These are phyloP conservation scores for Vulpes vulpes DNA, from an alignment of 2,113 vertebrate genomes.

Conservation along the genomic window DNA sequence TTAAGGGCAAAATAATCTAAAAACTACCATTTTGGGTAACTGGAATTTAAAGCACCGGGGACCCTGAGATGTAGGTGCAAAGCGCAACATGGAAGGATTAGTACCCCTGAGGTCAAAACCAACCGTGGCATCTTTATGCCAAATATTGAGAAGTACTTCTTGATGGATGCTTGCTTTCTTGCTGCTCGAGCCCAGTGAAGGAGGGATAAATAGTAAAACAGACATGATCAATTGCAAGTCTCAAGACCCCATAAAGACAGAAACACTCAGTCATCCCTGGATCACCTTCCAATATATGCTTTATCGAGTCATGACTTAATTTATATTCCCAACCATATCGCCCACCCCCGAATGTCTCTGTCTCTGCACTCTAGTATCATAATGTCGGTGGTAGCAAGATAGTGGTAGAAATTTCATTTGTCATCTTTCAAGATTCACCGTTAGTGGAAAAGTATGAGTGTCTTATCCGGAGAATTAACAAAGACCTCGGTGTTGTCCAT, in stretches of 20 bases:
- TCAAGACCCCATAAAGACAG: neutral
- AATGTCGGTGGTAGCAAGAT: neutral
- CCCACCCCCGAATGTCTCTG: neutral
- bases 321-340: neutral
- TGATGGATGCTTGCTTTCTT: neutral
- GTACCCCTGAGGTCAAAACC: neutral
- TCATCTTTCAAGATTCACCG: neutral
- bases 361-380: neutral
- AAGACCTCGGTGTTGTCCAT: neutral
- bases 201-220: neutral
- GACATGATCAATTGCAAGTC: neutral
- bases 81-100: neutral
- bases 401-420: neutral
- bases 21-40: neutral
- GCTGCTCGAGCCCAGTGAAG: neutral
- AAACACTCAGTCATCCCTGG: neutral
- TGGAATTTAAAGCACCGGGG: neutral
- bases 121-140: neutral
- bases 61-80: neutral
- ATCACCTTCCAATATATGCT: neutral
- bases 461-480: neutral
- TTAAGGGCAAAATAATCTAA: neutral
- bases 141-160: neutral
- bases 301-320: neutral
- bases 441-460: neutral